These are phyloP conservation scores for Staurois parvus DNA, from an alignment of 2,797 vertebrate species.

Conservation along the genomic window DNA sequence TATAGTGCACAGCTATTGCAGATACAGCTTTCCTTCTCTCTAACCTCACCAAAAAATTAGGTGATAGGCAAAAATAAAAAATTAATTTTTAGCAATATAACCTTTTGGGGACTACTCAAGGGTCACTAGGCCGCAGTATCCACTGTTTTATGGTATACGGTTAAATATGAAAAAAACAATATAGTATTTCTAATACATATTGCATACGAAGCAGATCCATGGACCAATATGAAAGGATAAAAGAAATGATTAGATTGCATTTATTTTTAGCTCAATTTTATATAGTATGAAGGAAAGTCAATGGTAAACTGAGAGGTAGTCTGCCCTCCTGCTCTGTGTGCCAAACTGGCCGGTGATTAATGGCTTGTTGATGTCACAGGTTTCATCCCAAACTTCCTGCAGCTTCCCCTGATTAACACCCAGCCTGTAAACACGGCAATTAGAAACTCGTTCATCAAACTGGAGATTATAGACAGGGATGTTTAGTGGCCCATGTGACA, in stretches of 20 bases:
- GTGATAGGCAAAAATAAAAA: background rate
- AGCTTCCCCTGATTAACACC: conserved; percentile 49
- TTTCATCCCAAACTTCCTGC: conserved; percentile 50
- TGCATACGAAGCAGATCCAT: background rate
- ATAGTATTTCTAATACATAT: background rate
- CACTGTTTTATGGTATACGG: no score
- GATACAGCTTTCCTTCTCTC: background rate
- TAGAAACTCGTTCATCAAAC: conserved; percentile 43
- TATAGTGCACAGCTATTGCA: background rate
- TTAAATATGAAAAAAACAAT: background rate
- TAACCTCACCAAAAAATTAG: background rate
- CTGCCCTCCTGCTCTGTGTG: conserved; percentile 16
- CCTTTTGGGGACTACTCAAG: no score
- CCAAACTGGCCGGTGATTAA: conserved; percentile 44
- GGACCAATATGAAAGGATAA: background rate
- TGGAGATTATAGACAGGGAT: conserved; percentile 28
- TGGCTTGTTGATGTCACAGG: conserved; percentile 45
- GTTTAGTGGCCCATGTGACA: conserved; percentile 18
- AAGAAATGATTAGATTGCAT: background rate
- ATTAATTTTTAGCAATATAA: no score
- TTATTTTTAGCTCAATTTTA: background rate
- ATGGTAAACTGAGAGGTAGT: background rate
- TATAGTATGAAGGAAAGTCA: background rate
- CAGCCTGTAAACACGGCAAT: conserved; percentile 46
- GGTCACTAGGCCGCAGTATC: no score